These are phyloP conservation scores for Ptychodera flava DNA, from an alignment of 35 echinoderm and acorn worm species.

Conservation along the genomic window DNA sequence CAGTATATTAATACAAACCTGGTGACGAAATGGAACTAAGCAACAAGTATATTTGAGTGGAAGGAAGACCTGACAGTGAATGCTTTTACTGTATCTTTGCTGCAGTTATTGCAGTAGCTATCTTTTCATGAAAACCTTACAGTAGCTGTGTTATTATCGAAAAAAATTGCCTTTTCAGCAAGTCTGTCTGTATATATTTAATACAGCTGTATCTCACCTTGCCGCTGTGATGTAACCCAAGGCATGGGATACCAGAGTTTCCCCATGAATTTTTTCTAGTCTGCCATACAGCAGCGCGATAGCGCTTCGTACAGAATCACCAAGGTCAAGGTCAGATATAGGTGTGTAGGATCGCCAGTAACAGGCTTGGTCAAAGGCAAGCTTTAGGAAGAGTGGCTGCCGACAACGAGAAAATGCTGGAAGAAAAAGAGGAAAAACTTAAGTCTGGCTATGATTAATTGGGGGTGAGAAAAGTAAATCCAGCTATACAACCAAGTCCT, in stretches of 20 bases:
- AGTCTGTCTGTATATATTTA: too few species aligned
- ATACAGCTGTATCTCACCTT: slow-evolving; percentile 57
- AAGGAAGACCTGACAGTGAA: too few species aligned
- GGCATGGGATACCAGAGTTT: slow-evolving; percentile 84
- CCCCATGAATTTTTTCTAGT: slow-evolving; percentile 78
- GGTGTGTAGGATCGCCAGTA: slow-evolving; percentile 81
- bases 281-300: slow-evolving; percentile 89
- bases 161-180: too few species aligned
- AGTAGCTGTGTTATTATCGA: too few species aligned
- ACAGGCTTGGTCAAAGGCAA: slow-evolving; percentile 87
- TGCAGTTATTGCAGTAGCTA: too few species aligned
- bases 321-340: slow-evolving; percentile 65
- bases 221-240: slow-evolving; percentile 84
- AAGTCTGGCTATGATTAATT: neutral
- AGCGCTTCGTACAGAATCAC: slow-evolving; percentile 54
- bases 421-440: neutral
- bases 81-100: too few species aligned
- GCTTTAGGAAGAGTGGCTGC: slow-evolving; percentile 87
- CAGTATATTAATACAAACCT: too few species aligned
- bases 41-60: too few species aligned
- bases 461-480: too few species aligned
- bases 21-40: too few species aligned
- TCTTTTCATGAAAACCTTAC: too few species aligned
- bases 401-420: slow-evolving; percentile 72
- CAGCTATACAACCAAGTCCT: too few species aligned